Evolutionary conservation across 2,797 vertebrate species (phyloP).

Genomic region (Sebastes steindachneri): DNA sequence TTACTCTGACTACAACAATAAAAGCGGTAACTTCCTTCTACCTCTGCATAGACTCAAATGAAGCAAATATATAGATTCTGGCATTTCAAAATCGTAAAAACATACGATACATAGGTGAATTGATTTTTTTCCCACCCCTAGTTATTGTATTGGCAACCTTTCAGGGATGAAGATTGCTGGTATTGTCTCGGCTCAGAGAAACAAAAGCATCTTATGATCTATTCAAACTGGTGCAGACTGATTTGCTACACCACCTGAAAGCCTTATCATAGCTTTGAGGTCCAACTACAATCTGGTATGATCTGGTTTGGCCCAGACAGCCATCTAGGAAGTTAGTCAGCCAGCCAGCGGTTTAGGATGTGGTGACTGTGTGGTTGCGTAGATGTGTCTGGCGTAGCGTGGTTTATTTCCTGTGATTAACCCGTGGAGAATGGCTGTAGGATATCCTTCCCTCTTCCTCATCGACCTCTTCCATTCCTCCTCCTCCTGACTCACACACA

Average conservation of each 20-base stretch:
- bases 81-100: no score
- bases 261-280: slow-evolving; percentile 6
- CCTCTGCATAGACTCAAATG: no score
- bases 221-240: background rate
- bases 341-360: slow-evolving; percentile 62
- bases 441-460: slow-evolving; percentile 71
- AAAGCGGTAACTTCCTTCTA: no score
- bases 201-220: background rate
- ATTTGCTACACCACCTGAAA: slow-evolving; percentile 10
- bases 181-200: background rate
- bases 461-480: slow-evolving; percentile 41
- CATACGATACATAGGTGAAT: background rate
- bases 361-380: slow-evolving; percentile 57
- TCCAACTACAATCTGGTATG: slow-evolving; percentile 8
- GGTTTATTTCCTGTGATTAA: slow-evolving; percentile 79
- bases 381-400: slow-evolving; percentile 59
- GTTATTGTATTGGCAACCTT: background rate
- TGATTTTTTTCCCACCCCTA: background rate
- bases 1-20: no score
- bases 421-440: slow-evolving; percentile 72
- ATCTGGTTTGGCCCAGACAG: slow-evolving; percentile 27
- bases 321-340: slow-evolving; percentile 43
- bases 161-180: background rate
- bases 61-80: no score
- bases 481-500: slow-evolving; percentile 77